Evolutionary conservation across 2,888 invertebrate genomes (phyloP).

Genomic region (Drosophila parthenogenetica): DNA sequence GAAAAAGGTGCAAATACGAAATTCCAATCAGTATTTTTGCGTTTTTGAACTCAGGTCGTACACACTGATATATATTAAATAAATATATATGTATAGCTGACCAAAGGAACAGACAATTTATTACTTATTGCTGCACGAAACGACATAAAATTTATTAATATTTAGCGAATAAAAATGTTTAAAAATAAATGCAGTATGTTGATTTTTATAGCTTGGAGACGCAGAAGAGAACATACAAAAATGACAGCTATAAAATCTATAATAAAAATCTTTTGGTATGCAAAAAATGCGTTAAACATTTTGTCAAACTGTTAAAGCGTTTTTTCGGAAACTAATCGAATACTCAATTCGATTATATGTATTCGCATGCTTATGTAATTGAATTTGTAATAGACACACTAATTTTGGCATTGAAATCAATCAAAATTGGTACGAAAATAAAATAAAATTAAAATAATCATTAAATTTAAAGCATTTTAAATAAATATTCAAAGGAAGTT

Average conservation of each 20-base stretch:
- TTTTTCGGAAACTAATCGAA: conserved; percentile 9
- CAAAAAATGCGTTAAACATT: conserved; percentile 65
- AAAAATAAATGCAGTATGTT: conserved; percentile 62
- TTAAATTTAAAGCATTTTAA: neutral
- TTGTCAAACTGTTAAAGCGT: conserved; percentile 48
- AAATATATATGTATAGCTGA: conserved; percentile 8
- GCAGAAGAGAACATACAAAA: conserved; percentile 23
- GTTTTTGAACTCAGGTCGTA: conserved; percentile 44
- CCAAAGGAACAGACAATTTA: conserved; percentile 68
- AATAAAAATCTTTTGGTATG: conserved; percentile 54
- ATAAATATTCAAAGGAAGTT: too few species aligned
- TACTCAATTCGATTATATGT: conserved; percentile 4
- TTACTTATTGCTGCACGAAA: conserved; percentile 67
- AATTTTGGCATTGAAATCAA: conserved; percentile 40
- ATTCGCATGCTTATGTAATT: conserved; percentile 57
- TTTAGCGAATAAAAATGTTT: conserved; percentile 67
- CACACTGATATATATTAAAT: conserved; percentile 13
- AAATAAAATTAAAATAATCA: neutral
- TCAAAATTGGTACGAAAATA: conserved; percentile 6
- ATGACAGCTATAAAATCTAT: conserved; percentile 50
- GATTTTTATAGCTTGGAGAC: conserved; percentile 57
- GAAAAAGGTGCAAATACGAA: conserved; percentile 69
- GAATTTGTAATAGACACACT: conserved; percentile 36
- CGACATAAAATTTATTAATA: conserved; percentile 76
- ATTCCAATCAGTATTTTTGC: conserved; percentile 28